A percentile compares a stretch with the other conserved stretches of the same genome.
These are phyloP conservation scores for Echiichthys vipera DNA, from an alignment of 2,797 vertebrate genomes.

Conservation along the genomic window DNA sequence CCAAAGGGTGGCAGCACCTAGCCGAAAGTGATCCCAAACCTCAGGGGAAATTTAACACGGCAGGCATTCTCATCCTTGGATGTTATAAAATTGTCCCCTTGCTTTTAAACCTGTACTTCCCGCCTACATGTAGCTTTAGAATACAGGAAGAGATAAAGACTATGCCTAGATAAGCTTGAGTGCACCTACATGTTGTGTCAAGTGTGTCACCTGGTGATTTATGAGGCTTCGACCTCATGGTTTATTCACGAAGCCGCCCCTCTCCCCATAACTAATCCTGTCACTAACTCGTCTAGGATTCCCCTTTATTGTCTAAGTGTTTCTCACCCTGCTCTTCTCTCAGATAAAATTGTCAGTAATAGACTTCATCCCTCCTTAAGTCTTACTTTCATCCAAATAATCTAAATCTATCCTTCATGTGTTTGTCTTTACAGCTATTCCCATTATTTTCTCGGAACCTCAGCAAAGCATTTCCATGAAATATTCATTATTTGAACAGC, in stretches of 20 bases:
- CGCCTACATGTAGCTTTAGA: no score
- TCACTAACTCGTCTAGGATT: slow-evolving; percentile 43
- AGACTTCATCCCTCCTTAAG: not conserved
- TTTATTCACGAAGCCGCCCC: slow-evolving; percentile 60
- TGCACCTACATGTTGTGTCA: not conserved
- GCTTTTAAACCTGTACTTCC: not conserved
- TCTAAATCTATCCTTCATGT: slow-evolving; percentile 9
- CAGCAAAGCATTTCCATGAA: slow-evolving; percentile 13
- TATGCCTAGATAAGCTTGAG: not conserved
- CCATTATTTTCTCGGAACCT: not conserved
- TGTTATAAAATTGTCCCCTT: slow-evolving; percentile 27
- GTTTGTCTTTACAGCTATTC: slow-evolving; percentile 7
- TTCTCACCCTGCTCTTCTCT: not conserved
- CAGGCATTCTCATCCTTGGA: slow-evolving; percentile 8
- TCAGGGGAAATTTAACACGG: slow-evolving; percentile 28
- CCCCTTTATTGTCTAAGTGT: slow-evolving; percentile 17
- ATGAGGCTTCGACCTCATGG: slow-evolving; percentile 39
- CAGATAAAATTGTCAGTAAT: slow-evolving; percentile 20
- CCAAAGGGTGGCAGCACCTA: slow-evolving; percentile 70
- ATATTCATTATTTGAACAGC: slow-evolving; percentile 48
- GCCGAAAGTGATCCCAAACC: slow-evolving; percentile 1
- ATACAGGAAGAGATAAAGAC: not conserved
- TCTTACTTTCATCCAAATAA: slow-evolving; percentile 23
- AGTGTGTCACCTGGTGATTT: slow-evolving; percentile 45
- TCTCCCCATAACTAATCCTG: slow-evolving; percentile 24